Evolutionary conservation across 2,888 invertebrate genomes (phyloP), one percentile per base, ranked within the genome.

Genomic region (Cheilosia impressa): DNA sequence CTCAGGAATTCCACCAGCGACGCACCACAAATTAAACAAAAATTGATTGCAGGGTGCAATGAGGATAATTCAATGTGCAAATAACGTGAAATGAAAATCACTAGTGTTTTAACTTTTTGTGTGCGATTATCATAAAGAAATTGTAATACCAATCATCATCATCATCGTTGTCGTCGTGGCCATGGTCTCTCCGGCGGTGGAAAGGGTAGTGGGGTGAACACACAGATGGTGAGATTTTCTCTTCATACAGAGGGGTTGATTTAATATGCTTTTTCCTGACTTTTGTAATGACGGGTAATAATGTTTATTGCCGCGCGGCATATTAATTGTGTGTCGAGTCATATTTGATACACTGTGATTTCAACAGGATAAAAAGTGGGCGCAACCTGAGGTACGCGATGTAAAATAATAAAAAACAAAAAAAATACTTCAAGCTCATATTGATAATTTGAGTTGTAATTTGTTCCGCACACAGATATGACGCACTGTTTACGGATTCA

Each of bases 61-160:
- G 34, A 72, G 45, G 72, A 72, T 77, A 77, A 76, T 71, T 82
- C 65, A 43, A 71, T 72, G 71, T 76, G 69, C 81, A 81, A 76
- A 80, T 52, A 76, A 76, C 76, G 76, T 81, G 63, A 76, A 81
- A 76, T 76, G 76, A 52, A 63, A 80, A 80, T 75, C 34, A 63
- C 34, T 15, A 45, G 15, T 77, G 38, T 58, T 76, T 53, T 65
- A 47, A 53, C 50, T 60, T 68, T 77, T 58, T 76, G 53, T 77
- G 19, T 55, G 52, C 63, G 71, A 71, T 78, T 65, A 58, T 72
- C 41, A 71, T 65, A 52, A 78, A 41, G 63, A 58, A 57, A 53
- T 72, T 34, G 34, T 45, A 41, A 79, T 72, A 50, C 60, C 47
- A 43, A 73, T 73, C 17, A 65, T 71, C 55, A 78, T 55, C 62